Evolutionary conservation across 1,140 invertebrate genomes (phyloP).

Genomic region (Cryptotermes secundus): DNA sequence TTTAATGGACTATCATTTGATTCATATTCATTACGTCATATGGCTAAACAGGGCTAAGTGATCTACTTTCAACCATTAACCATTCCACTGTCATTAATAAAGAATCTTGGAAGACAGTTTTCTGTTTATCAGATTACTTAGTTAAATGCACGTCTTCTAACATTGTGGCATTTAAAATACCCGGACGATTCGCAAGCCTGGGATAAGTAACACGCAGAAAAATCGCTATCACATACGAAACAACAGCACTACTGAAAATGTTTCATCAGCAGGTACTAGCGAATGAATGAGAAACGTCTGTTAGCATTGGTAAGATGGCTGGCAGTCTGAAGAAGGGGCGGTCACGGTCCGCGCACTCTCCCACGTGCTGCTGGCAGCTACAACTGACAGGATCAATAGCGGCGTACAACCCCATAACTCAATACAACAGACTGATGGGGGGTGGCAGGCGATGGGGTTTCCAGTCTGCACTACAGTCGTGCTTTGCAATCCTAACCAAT

Average conservation of each 20-base stretch:
- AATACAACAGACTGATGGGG: not conserved
- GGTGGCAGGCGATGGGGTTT: not conserved
- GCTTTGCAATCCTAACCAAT: too few relatives aligned
- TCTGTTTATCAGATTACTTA: not conserved
- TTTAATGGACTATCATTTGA: too few relatives aligned
- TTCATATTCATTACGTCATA: too few relatives aligned
- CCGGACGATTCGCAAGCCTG: not conserved
- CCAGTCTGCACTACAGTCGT: not conserved
- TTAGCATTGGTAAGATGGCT: constrained; percentile 2
- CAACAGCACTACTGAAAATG: not conserved
- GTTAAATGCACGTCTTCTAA: not conserved
- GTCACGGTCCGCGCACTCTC: not conserved
- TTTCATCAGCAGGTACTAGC: not conserved
- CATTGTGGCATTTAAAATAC: not conserved
- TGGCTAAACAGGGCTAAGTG: too few relatives aligned
- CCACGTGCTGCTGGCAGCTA: not conserved
- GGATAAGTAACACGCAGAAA: not conserved
- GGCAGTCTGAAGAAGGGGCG: not conserved
- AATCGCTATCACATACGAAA: not conserved
- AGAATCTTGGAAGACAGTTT: too few relatives aligned
- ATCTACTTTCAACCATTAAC: too few relatives aligned
- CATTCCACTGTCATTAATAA: too few relatives aligned
- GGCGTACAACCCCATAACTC: not conserved
- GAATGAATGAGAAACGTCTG: not conserved
- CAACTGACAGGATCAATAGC: not conserved